These are phyloP conservation scores for Leptodactylus fallax DNA, from an alignment of 2,797 vertebrate species.

Conservation along the genomic window DNA sequence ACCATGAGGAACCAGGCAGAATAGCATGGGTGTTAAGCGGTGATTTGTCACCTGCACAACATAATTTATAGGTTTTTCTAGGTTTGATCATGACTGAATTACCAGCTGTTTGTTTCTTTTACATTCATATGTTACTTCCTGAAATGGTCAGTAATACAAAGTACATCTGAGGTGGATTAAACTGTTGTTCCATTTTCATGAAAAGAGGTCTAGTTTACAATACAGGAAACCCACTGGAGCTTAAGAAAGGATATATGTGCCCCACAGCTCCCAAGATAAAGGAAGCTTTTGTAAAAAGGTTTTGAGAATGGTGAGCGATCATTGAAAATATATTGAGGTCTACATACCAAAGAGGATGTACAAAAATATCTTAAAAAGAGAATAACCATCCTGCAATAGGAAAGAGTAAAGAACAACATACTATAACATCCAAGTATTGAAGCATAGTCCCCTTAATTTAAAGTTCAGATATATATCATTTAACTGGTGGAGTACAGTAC, in stretches of 20 bases:
- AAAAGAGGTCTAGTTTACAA: constrained; percentile 50
- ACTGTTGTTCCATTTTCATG: constrained; percentile 43
- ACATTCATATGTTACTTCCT: constrained; percentile 31
- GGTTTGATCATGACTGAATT: constrained; percentile 29
- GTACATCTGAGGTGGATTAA: constrained; percentile 38
- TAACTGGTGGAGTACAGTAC: too few relatives aligned
- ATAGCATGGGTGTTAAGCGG: constrained; percentile 45
- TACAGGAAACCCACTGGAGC: constrained; percentile 11
- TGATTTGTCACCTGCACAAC: constrained; percentile 27
- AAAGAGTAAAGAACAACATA: not conserved
- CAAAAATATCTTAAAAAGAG: not conserved
- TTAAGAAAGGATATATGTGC: not conserved
- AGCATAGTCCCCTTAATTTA: not conserved
- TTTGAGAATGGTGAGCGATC: not conserved
- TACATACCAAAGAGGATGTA: not conserved
- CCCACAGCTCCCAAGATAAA: constrained; percentile 29
- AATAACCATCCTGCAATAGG: not conserved
- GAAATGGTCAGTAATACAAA: constrained; percentile 27
- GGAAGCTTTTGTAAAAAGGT: not conserved
- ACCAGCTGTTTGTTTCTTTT: constrained; percentile 33
- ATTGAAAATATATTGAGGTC: not conserved
- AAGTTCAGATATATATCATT: not conserved
- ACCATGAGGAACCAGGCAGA: constrained; percentile 13
- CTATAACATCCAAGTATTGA: not conserved
- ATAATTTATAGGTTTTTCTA: constrained; percentile 43